Conservation (phyloP, 2,797 vertebrate species). For the Anabacerthia variegaticeps region DNA sequence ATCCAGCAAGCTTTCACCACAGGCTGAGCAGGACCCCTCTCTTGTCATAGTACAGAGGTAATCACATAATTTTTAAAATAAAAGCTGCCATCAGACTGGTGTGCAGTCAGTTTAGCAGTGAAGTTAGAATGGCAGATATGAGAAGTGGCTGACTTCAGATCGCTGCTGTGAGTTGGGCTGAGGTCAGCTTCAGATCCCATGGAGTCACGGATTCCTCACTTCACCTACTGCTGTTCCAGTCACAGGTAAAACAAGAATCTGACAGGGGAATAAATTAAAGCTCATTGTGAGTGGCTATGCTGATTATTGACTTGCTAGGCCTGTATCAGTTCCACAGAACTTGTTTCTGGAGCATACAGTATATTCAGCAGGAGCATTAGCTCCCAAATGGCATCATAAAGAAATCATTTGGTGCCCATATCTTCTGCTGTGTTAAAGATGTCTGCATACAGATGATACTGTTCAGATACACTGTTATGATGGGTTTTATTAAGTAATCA, state of each 20-base stretch:
- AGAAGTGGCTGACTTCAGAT: not conserved
- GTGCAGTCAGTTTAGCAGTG: not conserved
- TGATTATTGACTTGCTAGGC: not conserved
- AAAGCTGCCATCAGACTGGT: not conserved
- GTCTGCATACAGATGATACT: not conserved
- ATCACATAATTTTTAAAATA: not conserved
- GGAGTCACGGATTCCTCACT: not conserved
- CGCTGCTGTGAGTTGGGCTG: not conserved
- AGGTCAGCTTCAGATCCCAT: not conserved
- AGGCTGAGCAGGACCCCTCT: not conserved
- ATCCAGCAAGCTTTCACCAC: not conserved
- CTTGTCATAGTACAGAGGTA: not conserved
- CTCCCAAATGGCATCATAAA: not conserved
- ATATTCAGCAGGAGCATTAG: not conserved
- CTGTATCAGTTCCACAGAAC: not conserved
- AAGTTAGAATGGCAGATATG: not conserved
- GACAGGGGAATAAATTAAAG: not conserved
- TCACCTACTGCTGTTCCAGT: not conserved
- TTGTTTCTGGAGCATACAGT: not conserved
- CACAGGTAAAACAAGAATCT: not conserved
- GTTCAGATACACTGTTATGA: not conserved
- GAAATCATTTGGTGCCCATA: not conserved
- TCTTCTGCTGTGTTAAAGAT: not conserved
- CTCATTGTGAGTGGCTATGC: rapidly evolving
- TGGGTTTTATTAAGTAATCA: not conserved